A percentile compares a stretch with the other conserved stretches of the same genome.
Evolutionary conservation across 1,140 invertebrate genomes (phyloP).

Genomic region (Achatina immaculata): DNA sequence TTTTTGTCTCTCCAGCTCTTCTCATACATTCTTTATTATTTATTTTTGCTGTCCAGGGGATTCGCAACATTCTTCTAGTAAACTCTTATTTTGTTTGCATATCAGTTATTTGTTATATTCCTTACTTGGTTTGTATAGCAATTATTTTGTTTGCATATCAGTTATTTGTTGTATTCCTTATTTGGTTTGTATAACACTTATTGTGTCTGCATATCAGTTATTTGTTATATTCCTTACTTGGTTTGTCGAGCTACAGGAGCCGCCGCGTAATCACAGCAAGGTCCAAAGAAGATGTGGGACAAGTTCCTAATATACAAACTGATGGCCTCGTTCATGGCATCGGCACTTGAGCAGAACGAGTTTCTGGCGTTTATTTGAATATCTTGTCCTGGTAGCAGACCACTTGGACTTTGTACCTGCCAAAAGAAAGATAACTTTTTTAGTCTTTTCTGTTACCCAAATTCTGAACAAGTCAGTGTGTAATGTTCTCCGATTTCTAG

Average conservation of each 20-base stretch:
- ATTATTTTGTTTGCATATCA: too few species aligned
- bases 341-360: constrained; percentile 53
- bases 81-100: too few species aligned
- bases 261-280: constrained; percentile 91
- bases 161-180: neutral
- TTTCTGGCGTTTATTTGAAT: constrained; percentile 50
- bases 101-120: too few species aligned
- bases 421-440: neutral
- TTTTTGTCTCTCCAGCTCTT: too few species aligned
- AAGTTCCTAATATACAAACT: constrained; percentile 55
- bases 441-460: neutral
- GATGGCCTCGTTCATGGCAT: constrained; percentile 59
- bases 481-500: neutral
- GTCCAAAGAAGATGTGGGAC: constrained; percentile 87
- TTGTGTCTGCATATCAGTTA: too few species aligned
- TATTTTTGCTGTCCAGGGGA: too few species aligned
- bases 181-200: too few species aligned
- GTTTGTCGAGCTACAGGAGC: constrained; percentile 89
- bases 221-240: constrained; percentile 1
- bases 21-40: too few species aligned
- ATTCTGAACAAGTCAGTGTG: neutral
- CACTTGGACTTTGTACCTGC: neutral
- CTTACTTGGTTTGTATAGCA: neutral
- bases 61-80: too few species aligned
- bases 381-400: neutral